These are phyloP conservation scores for Mico argentatus DNA, from an alignment of 2,797 vertebrate genomes.

Conservation along the genomic window DNA sequence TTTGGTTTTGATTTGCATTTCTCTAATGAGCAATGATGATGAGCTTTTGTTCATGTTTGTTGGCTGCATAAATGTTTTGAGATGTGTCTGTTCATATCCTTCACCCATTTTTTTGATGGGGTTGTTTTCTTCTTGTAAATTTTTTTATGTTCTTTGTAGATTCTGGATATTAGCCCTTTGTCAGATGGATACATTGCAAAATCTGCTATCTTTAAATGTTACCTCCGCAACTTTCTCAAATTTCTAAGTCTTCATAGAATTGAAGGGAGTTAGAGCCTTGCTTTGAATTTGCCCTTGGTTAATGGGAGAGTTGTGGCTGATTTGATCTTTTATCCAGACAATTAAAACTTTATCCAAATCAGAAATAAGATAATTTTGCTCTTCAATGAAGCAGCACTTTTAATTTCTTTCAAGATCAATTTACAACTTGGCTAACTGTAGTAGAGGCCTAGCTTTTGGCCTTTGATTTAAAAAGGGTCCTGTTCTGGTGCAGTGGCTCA, in stretches of 20 bases:
- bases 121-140: too few relatives aligned
- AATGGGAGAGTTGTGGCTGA: background rate
- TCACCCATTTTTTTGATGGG: too few relatives aligned
- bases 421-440: background rate
- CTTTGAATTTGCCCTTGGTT: background rate
- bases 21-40: too few relatives aligned
- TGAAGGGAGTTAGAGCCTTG: background rate
- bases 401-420: background rate
- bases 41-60: too few relatives aligned
- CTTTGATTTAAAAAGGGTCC: background rate
- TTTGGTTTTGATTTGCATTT: too few relatives aligned
- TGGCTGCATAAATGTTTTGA: too few relatives aligned
- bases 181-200: too few relatives aligned
- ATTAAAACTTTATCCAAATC: background rate
- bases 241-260: background rate
- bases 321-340: background rate
- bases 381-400: background rate
- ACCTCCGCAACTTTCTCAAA: background rate
- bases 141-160: too few relatives aligned
- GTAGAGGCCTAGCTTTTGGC: background rate
- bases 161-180: too few relatives aligned
- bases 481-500: too few relatives aligned
- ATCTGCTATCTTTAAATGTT: background rate
- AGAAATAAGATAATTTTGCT: background rate
- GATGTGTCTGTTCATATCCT: too few relatives aligned